phyloP scores from a whole-genome alignment of 2,113 vertebrate genomes.

The Barbus barbus region DNA sequence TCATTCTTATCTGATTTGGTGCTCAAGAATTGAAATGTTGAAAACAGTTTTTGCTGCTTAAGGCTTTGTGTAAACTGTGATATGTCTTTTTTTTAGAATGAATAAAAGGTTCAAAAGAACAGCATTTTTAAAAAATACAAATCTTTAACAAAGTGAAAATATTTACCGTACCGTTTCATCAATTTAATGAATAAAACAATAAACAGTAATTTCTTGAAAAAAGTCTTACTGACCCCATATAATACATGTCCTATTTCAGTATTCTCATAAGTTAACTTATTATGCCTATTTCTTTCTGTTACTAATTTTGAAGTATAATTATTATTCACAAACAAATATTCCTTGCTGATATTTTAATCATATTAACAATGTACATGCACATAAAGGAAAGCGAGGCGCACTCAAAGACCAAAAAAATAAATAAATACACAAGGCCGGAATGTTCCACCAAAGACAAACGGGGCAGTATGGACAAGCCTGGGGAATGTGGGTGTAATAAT shows the following conservation, averaged over 20 bases:
- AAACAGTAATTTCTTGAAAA: neutral
- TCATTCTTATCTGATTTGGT: neutral
- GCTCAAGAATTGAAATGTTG: neutral
- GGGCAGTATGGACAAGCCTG: constrained; percentile 27
- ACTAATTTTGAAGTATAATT: neutral
- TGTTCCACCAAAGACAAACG: constrained; percentile 9
- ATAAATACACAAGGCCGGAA: neutral
- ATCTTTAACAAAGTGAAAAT: neutral
- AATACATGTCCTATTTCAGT: neutral
- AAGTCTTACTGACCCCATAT: neutral
- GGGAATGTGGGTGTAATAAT: neutral
- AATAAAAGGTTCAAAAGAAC: neutral
- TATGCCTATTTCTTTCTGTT: neutral
- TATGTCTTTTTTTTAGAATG: neutral
- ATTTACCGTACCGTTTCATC: neutral
- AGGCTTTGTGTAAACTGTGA: neutral
- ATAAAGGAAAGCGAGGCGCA: neutral
- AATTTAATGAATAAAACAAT: neutral
- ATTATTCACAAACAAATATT: neutral
- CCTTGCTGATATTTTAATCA: neutral
- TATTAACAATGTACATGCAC: constrained; percentile 14
- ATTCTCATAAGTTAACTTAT: neutral
- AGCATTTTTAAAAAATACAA: neutral
- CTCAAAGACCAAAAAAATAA: neutral
- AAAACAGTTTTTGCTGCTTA: neutral